Base-by-base conservation (phyloP, 2,113 vertebrate species). In the Vulpes ferrilata region DNA sequence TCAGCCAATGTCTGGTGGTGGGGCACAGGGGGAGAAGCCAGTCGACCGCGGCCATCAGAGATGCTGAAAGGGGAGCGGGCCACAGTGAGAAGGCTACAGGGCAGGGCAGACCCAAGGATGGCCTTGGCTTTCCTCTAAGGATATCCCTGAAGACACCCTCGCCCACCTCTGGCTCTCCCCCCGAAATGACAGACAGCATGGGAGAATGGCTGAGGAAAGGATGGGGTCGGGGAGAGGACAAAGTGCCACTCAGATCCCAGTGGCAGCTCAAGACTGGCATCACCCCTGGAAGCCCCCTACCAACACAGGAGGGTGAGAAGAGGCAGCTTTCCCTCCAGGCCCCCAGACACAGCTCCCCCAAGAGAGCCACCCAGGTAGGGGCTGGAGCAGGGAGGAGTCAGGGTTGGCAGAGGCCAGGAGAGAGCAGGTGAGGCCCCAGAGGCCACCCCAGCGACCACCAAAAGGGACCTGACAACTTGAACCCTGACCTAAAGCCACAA, bases 141-240 rank as follows among this genome's bases (percentile, higher is more conserved):
- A 5, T 2, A 22, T 13, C 19, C 35, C 38, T 0, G 4, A 22
- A 38, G 55, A 30, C 0, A 1, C 27, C 51, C 11, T 3, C 11
- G 4, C 20, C 16, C 5, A 0, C 13, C 60, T 17, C 53, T 6
- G 79, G 57, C 38, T 69, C 51, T 5, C 4, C 9, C 65, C 35
- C 62, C 17, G 5, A 23, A 65, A 64, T 35, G 27, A 43, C 7
- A 27, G 43, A 10, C 35, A 17, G 59, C 51, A 73, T 8, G 13
- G 62, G 64, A 48, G 6, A 27, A 23, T 0, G 11, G 27, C 25
- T 1, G 4, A 80, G 69, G 25, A 59, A 0, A 3, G 74, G 48
- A 5, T 0, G 19, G n/a, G 27, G 7, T 43, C 48, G 1, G 7
- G 23, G 59, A 55, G 30, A n/a, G 89, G 48, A 62, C 11, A 6